Base-by-base conservation (phyloP, 64 coral and sea anemone species). In the Montipora foliosa region DNA sequence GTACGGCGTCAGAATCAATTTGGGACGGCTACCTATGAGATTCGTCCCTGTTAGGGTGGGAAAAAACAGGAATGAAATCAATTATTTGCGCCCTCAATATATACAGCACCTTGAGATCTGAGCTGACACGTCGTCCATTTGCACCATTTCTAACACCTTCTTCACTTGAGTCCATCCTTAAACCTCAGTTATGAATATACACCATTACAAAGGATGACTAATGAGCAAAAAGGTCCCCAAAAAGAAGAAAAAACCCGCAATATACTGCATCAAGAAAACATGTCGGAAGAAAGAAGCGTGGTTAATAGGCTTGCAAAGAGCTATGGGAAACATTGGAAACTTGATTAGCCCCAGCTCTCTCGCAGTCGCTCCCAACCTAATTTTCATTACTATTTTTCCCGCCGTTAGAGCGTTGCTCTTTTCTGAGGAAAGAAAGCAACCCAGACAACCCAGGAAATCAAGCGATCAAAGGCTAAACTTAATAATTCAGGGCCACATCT, bases 81-180 rank as follows among this genome's bases (percentile, higher is more conserved):
- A 76, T 47, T 37, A 47, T 4, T 1, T 7, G 4, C 0, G 74
- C 12, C 5, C 3, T 37, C 1, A 8, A 24, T 46, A 67, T 4
- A 2, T 49, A 78, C 13, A 15, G 46, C 8, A 86, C 82, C 82
- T 71, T 86, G 44, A 22, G 82, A 47, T 86, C 82, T 21, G 82
- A 70, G 12, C 66, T 71, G n/a, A 19, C 67, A 22, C 62, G 82
- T 12, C 82, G 44, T 72, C 50, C 82, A 24, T 12, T 71, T 17
- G 66, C 60, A 19, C 66, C 66, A 86, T 86, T 86, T 2, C 82
- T 64, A 17, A 86, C 8, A 8, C 49, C 66, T 49, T 86, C 44
- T 86, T 64, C 66, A 2, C 19, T 59, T 72, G 16, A 10, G 8
- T 86, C 17, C 82, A 86, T 86, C 82, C 19, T 86, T 13, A 51